Percentiles rank a stretch among this genome's conserved stretches.
phyloP scores from a whole-genome alignment of 2,113 vertebrate genomes.

The Choloepus hoffmanni region DNA sequence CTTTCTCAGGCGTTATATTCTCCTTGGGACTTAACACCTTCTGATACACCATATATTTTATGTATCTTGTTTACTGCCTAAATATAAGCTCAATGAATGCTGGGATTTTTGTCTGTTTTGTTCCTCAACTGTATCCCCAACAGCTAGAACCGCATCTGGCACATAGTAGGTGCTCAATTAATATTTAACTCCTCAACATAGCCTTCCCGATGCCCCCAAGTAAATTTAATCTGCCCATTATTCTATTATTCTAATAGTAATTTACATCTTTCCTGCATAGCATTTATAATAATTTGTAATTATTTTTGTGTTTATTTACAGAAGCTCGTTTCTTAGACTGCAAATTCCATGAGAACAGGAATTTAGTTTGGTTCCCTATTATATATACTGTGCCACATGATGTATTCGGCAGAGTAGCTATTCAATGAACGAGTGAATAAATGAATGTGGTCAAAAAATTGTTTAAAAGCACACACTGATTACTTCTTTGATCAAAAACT shows the following conservation, averaged over 20 bases:
- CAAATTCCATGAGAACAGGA: constrained; percentile 16
- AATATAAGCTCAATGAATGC: constrained; percentile 19
- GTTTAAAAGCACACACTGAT: constrained; percentile 26
- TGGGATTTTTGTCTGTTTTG: background rate
- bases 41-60: constrained; percentile 6
- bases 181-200: constrained; percentile 13
- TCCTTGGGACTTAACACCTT: background rate
- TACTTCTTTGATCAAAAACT: constrained; percentile 24
- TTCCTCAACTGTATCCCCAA: background rate
- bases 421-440: constrained; percentile 35
- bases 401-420: background rate
- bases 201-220: background rate
- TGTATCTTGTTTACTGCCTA: background rate
- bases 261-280: constrained; percentile 31
- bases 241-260: background rate
- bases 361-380: background rate
- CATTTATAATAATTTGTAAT: background rate
- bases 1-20: constrained; percentile 5
- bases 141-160: background rate
- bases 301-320: constrained; percentile 39
- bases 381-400: background rate
- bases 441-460: constrained; percentile 32
- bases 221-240: constrained; percentile 26
- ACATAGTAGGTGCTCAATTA: background rate
- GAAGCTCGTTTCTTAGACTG: background rate